phyloP scores from a whole-genome alignment of 2,888 invertebrate genomes.

The Leptarthrus brevirostris region DNA sequence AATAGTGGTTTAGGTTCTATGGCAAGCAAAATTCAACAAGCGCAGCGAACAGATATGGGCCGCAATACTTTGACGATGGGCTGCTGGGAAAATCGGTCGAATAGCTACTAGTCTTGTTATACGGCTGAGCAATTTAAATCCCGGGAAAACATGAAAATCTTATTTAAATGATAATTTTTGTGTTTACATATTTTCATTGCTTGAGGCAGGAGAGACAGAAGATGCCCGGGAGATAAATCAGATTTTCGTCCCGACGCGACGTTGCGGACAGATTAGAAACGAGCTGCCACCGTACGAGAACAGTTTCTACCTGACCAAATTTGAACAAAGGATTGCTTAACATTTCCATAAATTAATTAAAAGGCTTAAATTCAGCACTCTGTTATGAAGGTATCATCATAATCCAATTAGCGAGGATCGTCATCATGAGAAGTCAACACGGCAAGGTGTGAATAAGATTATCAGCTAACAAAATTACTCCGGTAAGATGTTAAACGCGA shows the following conservation, averaged over 20 bases:
- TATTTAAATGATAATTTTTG: constrained; percentile 49
- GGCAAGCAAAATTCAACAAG: constrained; percentile 31
- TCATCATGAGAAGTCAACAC: constrained; percentile 28
- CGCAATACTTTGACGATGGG: neutral
- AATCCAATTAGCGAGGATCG: constrained; percentile 38
- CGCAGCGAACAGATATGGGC: neutral
- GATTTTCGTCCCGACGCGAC: too few relatives aligned
- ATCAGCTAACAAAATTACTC: constrained; percentile 8
- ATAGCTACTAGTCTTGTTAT: constrained; percentile 17
- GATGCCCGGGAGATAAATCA: too few relatives aligned
- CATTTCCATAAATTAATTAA: constrained; percentile 48
- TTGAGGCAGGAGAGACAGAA: too few relatives aligned
- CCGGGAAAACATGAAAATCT: constrained; percentile 44
- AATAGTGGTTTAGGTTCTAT: constrained; percentile 13
- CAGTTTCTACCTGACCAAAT: constrained; percentile 20
- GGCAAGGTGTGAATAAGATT: constrained; percentile 43
- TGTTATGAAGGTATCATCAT: constrained; percentile 39
- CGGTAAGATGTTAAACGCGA: constrained; percentile 1
- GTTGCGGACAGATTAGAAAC: neutral
- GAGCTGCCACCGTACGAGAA: neutral
- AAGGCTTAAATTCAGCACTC: constrained; percentile 36
- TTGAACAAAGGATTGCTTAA: constrained; percentile 34
- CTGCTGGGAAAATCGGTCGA: constrained; percentile 8
- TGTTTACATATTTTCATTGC: constrained; percentile 45
- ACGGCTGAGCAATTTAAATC: constrained; percentile 34